Percentiles rank a stretch among this genome's conserved stretches.
Evolutionary conservation across 2,113 vertebrate species (phyloP).

Genomic region (Ursus arctos): DNA sequence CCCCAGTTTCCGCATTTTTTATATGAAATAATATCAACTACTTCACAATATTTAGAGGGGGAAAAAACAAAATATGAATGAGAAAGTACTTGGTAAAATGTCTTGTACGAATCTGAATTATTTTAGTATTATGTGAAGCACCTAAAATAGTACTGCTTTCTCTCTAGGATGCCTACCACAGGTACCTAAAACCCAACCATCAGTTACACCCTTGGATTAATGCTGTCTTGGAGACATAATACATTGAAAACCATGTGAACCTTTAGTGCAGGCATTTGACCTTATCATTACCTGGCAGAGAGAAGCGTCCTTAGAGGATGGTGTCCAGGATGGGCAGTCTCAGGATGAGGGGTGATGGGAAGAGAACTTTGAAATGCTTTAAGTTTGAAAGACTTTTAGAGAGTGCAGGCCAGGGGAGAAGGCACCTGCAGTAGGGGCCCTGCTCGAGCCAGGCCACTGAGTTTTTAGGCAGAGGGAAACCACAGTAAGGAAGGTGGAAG

Average conservation of each 20-base stretch:
- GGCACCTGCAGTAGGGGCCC: neutral
- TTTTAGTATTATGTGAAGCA: neutral
- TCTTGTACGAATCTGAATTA: neutral
- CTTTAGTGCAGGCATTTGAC: neutral
- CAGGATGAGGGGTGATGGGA: neutral
- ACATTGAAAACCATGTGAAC: neutral
- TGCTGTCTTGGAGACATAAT: neutral
- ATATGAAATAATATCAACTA: conserved; percentile 2
- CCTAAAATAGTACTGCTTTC: neutral
- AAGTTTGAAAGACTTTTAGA: neutral
- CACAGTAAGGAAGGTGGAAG: neutral
- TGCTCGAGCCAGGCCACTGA: neutral
- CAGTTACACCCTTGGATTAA: neutral
- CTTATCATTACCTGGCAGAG: neutral
- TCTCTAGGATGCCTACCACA: neutral
- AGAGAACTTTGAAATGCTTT: neutral
- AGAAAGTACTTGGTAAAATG: neutral
- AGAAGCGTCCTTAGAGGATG: neutral
- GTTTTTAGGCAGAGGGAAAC: neutral
- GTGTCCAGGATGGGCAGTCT: neutral
- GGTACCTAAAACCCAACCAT: neutral
- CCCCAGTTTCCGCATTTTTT: neutral
- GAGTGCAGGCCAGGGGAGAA: neutral
- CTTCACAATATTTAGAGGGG: neutral
- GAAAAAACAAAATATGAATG: neutral